Percentiles rank a stretch among this genome's conserved stretches.
Evolutionary conservation across 2,888 invertebrate species (phyloP).

Genomic region (Ctena decussata): DNA sequence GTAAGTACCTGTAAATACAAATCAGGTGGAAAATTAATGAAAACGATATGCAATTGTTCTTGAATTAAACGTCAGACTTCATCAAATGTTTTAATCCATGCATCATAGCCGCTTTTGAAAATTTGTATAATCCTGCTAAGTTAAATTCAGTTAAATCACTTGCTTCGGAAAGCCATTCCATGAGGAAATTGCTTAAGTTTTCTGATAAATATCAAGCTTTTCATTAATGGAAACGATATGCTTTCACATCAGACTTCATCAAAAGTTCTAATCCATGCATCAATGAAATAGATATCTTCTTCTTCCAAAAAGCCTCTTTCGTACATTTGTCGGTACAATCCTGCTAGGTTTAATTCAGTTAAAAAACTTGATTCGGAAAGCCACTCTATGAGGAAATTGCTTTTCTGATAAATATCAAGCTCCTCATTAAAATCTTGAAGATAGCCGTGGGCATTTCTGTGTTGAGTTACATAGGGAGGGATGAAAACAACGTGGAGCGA

Average conservation of each 20-base stretch:
- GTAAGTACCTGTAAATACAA: no score
- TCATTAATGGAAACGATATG: no score
- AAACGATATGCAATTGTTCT: no score
- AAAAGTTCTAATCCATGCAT: background rate
- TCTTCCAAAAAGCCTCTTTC: constrained; percentile 15
- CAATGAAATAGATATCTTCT: background rate
- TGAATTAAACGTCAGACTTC: no score
- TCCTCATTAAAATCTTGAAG: constrained; percentile 18
- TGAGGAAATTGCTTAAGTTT: background rate
- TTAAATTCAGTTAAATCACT: background rate
- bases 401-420: constrained; percentile 6
- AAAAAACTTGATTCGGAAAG: background rate
- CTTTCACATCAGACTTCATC: no score
- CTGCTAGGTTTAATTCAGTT: background rate
- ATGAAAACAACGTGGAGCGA: constrained; percentile 13
- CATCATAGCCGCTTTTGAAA: background rate
- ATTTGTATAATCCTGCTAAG: background rate
- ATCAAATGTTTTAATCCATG: background rate
- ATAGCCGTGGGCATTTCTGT: constrained; percentile 29
- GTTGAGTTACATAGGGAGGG: constrained; percentile 32
- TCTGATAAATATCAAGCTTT: constrained; percentile 8
- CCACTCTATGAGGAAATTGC: background rate
- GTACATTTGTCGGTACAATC: constrained; percentile 16
- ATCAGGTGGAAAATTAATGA: no score
- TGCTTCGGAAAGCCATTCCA: background rate